Evolutionary conservation across 2,888 invertebrate genomes (phyloP).

Genomic region (Antheraea yamamai): DNA sequence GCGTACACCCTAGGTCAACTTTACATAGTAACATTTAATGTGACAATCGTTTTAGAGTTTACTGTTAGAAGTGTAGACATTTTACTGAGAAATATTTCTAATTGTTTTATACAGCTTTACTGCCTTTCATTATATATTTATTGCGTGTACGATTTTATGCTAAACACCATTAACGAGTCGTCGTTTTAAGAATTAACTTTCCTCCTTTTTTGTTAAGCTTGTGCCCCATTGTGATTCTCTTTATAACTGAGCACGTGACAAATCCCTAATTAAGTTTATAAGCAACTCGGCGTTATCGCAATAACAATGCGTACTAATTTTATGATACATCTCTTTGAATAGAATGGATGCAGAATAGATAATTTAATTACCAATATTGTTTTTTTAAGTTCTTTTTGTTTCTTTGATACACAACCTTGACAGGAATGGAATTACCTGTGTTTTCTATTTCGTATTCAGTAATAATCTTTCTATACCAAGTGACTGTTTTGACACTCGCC

Average conservation of each 20-base stretch:
- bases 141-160: not conserved
- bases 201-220: not conserved
- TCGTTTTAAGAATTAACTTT: conserved; percentile 1
- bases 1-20: not conserved
- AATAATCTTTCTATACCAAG: too few relatives aligned
- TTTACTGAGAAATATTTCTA: not conserved
- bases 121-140: not conserved
- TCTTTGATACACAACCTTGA: not conserved
- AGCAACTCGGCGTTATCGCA: conserved; percentile 22
- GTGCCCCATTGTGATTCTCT: conserved; percentile 3
- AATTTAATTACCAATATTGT: not conserved
- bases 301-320: conserved; percentile 7
- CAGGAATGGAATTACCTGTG: too few relatives aligned
- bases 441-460: too few relatives aligned
- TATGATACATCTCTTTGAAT: not conserved
- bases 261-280: conserved; percentile 19
- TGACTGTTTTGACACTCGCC: too few relatives aligned
- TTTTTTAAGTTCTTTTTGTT: not conserved
- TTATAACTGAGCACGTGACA: conserved; percentile 32
- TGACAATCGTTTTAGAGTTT: not conserved
- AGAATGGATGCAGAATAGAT: not conserved
- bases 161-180: conserved; percentile 1
- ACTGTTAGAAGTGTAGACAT: not conserved
- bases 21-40: not conserved
- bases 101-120: not conserved